These are phyloP conservation scores for Rhinophrynus dorsalis DNA, from an alignment of 2,797 vertebrate species.

Conservation along the genomic window DNA sequence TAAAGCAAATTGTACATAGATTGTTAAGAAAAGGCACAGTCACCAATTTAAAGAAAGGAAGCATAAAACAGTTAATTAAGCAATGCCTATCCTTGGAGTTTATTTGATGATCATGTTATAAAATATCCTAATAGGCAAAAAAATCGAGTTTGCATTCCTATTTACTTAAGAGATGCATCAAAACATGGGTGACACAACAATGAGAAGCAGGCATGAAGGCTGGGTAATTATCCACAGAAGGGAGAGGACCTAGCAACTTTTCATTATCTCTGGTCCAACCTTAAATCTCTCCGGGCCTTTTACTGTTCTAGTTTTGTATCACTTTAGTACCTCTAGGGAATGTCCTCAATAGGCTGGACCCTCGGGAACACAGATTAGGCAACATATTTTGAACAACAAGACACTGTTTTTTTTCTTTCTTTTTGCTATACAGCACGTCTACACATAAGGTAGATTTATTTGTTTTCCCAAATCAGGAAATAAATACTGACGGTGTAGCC, in stretches of 20 bases:
- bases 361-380: slow-evolving; percentile 10
- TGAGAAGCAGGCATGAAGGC: slow-evolving; percentile 24
- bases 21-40: slow-evolving; percentile 44
- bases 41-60: slow-evolving; percentile 45
- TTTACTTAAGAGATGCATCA: slow-evolving; percentile 36
- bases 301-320: slow-evolving; percentile 27
- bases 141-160: slow-evolving; percentile 22
- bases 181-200: slow-evolving; percentile 22
- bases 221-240: slow-evolving; percentile 33
- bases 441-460: not conserved
- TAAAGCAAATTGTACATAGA: slow-evolving; percentile 47
- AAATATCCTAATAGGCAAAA: slow-evolving; percentile 51
- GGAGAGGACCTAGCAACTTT: slow-evolving; percentile 42
- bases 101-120: slow-evolving; percentile 50
- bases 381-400: slow-evolving; percentile 34
- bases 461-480: not conserved
- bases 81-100: slow-evolving; percentile 49
- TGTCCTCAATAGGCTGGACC: slow-evolving; percentile 1
- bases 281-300: not conserved
- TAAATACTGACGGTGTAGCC: not conserved
- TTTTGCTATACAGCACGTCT: not conserved
- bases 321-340: slow-evolving; percentile 24
- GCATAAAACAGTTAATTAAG: slow-evolving; percentile 57
- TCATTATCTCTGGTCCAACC: slow-evolving; percentile 23
- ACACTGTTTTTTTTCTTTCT: not conserved